phyloP scores from a whole-genome alignment of 1,140 invertebrate genomes.

The Protaetia brevitarsis region DNA sequence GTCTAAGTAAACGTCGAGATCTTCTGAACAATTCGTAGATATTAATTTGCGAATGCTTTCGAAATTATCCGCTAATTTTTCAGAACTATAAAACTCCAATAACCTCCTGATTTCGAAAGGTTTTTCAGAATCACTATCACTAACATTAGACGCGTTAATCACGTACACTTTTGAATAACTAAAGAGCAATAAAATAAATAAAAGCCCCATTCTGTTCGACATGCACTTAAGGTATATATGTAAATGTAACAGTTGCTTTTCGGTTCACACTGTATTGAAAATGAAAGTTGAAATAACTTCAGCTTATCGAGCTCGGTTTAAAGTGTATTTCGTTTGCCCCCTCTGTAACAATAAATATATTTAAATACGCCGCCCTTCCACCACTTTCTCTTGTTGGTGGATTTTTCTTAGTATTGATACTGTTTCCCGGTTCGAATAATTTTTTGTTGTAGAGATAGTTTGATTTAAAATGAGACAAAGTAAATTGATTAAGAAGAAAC shows the following conservation, averaged over 20 bases:
- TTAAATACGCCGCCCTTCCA: slow-evolving; percentile 12
- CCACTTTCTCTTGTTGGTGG: slow-evolving; percentile 13
- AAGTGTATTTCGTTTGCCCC: neutral
- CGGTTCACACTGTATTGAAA: slow-evolving; percentile 7
- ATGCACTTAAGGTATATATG: neutral
- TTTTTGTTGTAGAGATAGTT: no score
- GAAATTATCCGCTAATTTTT: slow-evolving; percentile 50
- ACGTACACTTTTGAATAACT: neutral
- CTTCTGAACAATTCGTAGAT: slow-evolving; percentile 53
- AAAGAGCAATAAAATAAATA: neutral
- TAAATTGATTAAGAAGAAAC: no score
- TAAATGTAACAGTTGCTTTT: neutral
- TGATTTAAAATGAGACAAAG: no score
- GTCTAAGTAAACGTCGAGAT: slow-evolving; percentile 61
- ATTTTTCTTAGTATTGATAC: neutral
- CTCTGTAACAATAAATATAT: neutral
- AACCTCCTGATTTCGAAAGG: slow-evolving; percentile 7
- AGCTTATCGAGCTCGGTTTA: neutral
- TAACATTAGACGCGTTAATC: neutral
- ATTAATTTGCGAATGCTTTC: slow-evolving; percentile 39
- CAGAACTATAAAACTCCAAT: slow-evolving; percentile 52
- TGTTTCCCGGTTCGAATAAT: neutral
- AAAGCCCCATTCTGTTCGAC: neutral
- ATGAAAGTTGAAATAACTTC: slow-evolving; percentile 3
- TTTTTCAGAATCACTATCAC: neutral